A percentile compares a stretch with the other conserved stretches of the same genome.
phyloP scores from a whole-genome alignment of 2,888 invertebrate genomes.

The Sarcophaga caerulescens region DNA sequence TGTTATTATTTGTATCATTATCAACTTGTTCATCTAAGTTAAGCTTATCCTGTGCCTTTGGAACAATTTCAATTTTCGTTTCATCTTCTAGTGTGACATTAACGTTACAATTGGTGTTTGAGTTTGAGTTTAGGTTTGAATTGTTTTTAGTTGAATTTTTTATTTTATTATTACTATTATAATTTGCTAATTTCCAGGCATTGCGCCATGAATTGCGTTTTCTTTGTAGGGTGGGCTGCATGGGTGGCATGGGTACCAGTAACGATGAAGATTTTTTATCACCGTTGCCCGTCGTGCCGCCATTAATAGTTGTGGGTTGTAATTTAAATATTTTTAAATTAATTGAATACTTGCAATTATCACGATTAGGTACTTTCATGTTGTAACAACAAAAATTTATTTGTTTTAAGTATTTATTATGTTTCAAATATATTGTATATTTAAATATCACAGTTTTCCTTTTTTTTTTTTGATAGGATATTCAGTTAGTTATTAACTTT shows the following conservation, averaged over 20 bases:
- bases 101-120: too few species aligned
- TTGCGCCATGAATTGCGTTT: constrained; percentile 76
- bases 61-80: too few species aligned
- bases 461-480: not conserved
- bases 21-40: not conserved
- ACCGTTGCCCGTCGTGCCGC: constrained; percentile 21
- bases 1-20: not conserved
- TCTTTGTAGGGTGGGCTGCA: constrained; percentile 69
- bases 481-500: not conserved
- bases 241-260: constrained; percentile 46
- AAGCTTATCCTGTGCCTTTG: not conserved
- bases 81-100: too few species aligned
- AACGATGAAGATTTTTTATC: constrained; percentile 63
- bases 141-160: not conserved
- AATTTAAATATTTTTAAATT: constrained; percentile 79
- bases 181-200: constrained; percentile 71
- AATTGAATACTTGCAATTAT: constrained; percentile 75
- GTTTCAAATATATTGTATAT: constrained; percentile 2
- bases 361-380: constrained; percentile 76
- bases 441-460: constrained; percentile 38
- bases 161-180: constrained; percentile 57
- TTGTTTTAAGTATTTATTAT: constrained; percentile 8
- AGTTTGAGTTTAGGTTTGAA: too few species aligned
- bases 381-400: constrained; percentile 42
- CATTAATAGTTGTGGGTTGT: constrained; percentile 69